Evolutionary conservation across 2,797 vertebrate genomes (phyloP).

Genomic region (Dryobates pubescens): DNA sequence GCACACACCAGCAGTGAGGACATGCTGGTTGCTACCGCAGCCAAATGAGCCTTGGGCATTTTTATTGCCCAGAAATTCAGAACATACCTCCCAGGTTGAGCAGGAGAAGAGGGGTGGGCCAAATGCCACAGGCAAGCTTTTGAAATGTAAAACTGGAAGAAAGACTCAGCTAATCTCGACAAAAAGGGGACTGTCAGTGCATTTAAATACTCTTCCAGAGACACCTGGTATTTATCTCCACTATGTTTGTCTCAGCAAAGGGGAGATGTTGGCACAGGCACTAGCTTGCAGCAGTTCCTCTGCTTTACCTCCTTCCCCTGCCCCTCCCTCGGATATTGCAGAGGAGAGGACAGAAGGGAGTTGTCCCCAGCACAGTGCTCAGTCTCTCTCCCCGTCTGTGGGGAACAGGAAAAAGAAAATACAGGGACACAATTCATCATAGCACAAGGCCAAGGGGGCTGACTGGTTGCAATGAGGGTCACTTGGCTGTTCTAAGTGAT

Average conservation of each 20-base stretch:
- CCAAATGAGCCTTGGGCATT: background rate
- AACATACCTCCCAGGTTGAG: background rate
- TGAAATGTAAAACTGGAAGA: background rate
- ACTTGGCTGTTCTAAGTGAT: too few relatives aligned
- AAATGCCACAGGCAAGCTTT: background rate
- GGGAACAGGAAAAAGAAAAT: background rate
- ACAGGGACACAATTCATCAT: rapidly evolving
- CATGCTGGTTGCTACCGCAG: background rate
- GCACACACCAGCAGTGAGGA: background rate
- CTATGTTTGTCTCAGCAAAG: background rate
- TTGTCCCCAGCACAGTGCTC: background rate
- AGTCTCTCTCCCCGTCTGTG: background rate
- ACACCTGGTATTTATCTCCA: slow-evolving; percentile 40
- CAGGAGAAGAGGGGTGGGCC: background rate
- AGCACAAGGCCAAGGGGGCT: background rate
- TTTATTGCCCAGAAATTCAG: background rate
- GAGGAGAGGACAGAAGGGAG: background rate
- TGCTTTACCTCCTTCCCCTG: background rate
- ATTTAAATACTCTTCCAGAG: background rate
- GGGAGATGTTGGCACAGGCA: background rate
- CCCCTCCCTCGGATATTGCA: background rate
- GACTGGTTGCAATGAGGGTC: background rate
- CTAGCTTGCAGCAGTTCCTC: background rate
- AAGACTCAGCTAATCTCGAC: background rate
- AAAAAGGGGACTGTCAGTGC: background rate